Conservation (phyloP, 1,140 invertebrate species). For the Campoletis sonorensis region DNA sequence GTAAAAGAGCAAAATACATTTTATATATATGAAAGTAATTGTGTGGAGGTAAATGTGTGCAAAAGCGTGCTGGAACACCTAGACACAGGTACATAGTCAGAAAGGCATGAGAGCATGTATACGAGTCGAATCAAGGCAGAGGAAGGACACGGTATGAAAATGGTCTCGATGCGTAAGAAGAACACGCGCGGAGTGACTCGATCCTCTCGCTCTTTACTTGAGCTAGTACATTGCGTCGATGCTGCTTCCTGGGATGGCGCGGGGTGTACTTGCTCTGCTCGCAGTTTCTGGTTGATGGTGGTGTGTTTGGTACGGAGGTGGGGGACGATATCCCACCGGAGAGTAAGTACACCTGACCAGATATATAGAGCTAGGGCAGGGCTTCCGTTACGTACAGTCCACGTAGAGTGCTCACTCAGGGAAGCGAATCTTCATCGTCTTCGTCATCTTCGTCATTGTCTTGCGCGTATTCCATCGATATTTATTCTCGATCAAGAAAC, state of each 20-base stretch:
- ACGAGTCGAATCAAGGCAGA: conserved; percentile 13
- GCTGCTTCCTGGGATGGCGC: conserved; percentile 15
- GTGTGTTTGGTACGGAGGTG: conserved; percentile 62
- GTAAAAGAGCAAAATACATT: conserved; percentile 15
- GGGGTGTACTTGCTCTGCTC: conserved; percentile 23
- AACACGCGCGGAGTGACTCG: conserved; percentile 12
- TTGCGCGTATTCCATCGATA: background rate
- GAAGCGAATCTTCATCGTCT: conserved; percentile 67
- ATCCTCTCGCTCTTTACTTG: conserved; percentile 45
- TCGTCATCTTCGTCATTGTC: background rate
- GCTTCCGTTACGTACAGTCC: conserved; percentile 77
- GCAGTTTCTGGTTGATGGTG: conserved; percentile 59
- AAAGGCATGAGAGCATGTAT: conserved; percentile 6
- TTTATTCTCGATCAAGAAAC: conserved; percentile 25
- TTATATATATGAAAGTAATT: background rate
- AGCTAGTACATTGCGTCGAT: conserved; percentile 30
- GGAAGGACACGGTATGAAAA: conserved; percentile 37
- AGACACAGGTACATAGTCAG: background rate
- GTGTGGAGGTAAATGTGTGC: background rate
- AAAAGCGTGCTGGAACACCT: background rate
- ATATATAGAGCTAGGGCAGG: conserved; percentile 78
- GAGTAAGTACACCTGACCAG: conserved; percentile 74
- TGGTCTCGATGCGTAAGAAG: conserved; percentile 44
- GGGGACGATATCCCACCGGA: conserved; percentile 73
- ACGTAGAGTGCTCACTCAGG: conserved; percentile 73